Base-by-base conservation (phyloP, 1,140 invertebrate genomes). In the Listronotus bonariensis region DNA sequence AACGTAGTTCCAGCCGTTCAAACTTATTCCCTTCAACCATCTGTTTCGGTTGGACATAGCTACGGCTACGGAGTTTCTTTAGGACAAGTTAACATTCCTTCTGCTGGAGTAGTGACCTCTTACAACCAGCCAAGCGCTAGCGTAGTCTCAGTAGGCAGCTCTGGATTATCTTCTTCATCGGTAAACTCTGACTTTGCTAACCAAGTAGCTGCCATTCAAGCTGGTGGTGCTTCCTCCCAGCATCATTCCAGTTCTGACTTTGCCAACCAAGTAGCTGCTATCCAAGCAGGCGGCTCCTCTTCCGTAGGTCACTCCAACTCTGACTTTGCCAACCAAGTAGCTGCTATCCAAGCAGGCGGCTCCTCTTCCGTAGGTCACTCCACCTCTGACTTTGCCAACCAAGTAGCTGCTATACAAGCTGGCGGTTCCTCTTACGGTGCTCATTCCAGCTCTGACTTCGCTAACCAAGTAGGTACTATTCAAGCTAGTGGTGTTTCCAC, bases 401-500 rank as follows among this genome's bases (percentile, higher is more conserved):
- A n/a, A n/a, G n/a, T n/a, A n/a, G n/a, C n/a, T n/a, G n/a, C n/a
- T n/a, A n/a, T n/a, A n/a, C n/a, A n/a, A n/a, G n/a, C n/a, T n/a
- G n/a, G n/a, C 32, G 9, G 5, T 9, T 9, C 5, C 32, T 34
- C 5, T 9, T 34, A 34, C 32, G 32, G 32, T 34, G 9, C 58
- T 6, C 6, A 6, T 12, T n/a, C 18, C 0, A 9, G 9, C 9
- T 34, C 32, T 9, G 46, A 60, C 18, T 60, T 60, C 46, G 57
- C 57, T 17, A 40, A 20, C n/a, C 31, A 49, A 31, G 57, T 60
- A n/a, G 57, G 45, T 17, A 6, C 38, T 0, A 60, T 60, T 14
- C 57, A 60, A 41, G 8, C 58, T 6, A 12, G 18, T 15, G 11
- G 15, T 1, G 48, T 48, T 34, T 14, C 42, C n/a, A 8, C 7